Conservation (phyloP, 2,113 vertebrate genomes). For the Ptilorrhoa leucosticta region DNA sequence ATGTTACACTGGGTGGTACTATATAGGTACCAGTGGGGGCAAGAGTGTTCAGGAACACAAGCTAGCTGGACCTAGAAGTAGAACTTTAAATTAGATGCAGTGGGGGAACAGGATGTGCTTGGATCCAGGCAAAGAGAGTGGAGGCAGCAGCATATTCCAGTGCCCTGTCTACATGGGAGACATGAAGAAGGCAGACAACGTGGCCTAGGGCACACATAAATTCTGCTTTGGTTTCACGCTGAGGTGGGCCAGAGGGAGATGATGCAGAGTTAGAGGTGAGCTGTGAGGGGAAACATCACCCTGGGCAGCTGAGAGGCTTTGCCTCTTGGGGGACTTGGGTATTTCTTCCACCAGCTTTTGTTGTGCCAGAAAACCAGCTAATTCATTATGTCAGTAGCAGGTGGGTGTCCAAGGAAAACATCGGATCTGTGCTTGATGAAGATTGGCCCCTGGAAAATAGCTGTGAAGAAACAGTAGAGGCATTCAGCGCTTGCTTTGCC, state of each 20-base stretch:
- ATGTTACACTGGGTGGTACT: background rate
- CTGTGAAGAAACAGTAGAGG: background rate
- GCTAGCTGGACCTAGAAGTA: background rate
- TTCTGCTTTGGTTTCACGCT: background rate
- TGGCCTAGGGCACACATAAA: background rate
- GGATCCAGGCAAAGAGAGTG: background rate
- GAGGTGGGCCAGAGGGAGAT: background rate
- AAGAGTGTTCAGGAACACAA: background rate
- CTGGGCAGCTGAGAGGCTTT: background rate
- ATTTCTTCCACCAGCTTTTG: background rate
- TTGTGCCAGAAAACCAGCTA: background rate
- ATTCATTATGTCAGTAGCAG: background rate
- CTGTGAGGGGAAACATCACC: background rate
- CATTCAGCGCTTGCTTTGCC: background rate
- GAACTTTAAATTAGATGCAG: background rate
- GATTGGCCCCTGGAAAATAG: background rate
- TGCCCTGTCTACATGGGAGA: background rate
- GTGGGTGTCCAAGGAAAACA: background rate
- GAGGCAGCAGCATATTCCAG: background rate
- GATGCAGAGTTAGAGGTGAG: background rate
- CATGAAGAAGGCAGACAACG: rapidly evolving
- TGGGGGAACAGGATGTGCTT: background rate
- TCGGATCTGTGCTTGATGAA: background rate
- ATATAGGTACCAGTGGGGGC: background rate
- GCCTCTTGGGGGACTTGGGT: background rate